These are phyloP conservation scores for Apteryx owenii DNA, from an alignment of 2,113 vertebrate genomes.

Conservation along the genomic window DNA sequence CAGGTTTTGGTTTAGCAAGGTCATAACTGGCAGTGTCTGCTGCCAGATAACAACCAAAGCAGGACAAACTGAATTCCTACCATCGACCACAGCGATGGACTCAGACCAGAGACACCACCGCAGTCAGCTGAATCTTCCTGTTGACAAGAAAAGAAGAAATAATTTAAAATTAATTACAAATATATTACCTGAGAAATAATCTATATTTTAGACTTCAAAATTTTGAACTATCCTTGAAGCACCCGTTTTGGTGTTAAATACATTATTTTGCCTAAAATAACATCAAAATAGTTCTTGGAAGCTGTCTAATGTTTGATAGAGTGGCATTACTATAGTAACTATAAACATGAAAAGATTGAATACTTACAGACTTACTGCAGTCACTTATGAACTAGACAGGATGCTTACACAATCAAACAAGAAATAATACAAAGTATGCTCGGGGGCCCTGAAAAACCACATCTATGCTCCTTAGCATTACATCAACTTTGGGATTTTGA, in stretches of 20 bases:
- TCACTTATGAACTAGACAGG: neutral
- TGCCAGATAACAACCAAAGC: slow-evolving; percentile 89
- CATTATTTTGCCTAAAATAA: neutral
- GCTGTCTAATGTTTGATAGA: neutral
- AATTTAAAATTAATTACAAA: neutral
- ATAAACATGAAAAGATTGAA: neutral
- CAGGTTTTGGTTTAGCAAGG: slow-evolving; percentile 78
- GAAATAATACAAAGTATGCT: neutral
- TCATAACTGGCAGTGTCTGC: slow-evolving; percentile 87
- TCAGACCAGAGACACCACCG: slow-evolving; percentile 88
- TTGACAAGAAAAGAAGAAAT: slow-evolving; percentile 53
- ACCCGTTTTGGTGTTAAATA: neutral
- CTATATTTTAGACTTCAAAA: neutral
- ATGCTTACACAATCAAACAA: neutral
- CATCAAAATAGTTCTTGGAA: neutral
- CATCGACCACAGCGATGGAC: slow-evolving; percentile 85
- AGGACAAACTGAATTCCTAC: slow-evolving; percentile 87
- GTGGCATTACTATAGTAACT: neutral
- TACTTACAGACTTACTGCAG: neutral
- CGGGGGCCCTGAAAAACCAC: neutral
- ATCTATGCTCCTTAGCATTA: neutral
- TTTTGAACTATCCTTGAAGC: slow-evolving; percentile 17
- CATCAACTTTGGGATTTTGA: neutral
- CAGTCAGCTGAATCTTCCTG: slow-evolving; percentile 97
- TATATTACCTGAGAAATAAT: neutral